Base-by-base conservation (phyloP, 2,113 vertebrate genomes). In the Grammomys surdaster region DNA sequence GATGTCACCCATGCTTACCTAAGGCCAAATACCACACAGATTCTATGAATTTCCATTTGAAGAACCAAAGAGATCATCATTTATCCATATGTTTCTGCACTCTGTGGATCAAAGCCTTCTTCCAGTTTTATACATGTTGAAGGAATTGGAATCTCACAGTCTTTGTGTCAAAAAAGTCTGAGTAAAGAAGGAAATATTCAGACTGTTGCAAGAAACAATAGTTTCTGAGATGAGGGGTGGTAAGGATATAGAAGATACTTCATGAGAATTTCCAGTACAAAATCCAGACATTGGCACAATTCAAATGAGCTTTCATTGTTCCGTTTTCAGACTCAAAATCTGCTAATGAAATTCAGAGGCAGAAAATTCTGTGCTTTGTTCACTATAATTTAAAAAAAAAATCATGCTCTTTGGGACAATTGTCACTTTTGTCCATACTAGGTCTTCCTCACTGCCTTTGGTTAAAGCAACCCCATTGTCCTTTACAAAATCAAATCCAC, bases 191-290 rank as follows among this genome's bases (percentile, higher is more conserved):
- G 51, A 70, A 13, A 77, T 8, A 24, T 5, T 5, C 10, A 31
- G 26, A 48, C 24, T 9, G 19, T 4, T 69, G 0, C 0, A 1
- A 4, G 48, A 75, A 40, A 12, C 36, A 63, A 22, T 26, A 10
- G 63, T 46, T 76, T 43, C 72, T n/a, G 31, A 81, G 36, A 22
- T 4, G n/a, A 51, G 9, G 1, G 13, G 1, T 33, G 14, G 65
- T 63, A 11, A 84, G 33, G 65, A 95, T 54, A 46, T 13, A 43
- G 31, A 22, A 69, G 40, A n/a, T 51, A 3, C 16, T 16, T 1
- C 33, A 24, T 1, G 54, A 60, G 5, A 75, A 3, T 1, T 22
- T 22, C 33, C 13, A 7, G 5, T 33, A 31, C 4, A 80, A 1
- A 70, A 40, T 2, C 17, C 58, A 67, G 4, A 1, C 33, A 84